Conservation (phyloP, 2,113 vertebrate genomes). For the Prionailurus bengalensis region DNA sequence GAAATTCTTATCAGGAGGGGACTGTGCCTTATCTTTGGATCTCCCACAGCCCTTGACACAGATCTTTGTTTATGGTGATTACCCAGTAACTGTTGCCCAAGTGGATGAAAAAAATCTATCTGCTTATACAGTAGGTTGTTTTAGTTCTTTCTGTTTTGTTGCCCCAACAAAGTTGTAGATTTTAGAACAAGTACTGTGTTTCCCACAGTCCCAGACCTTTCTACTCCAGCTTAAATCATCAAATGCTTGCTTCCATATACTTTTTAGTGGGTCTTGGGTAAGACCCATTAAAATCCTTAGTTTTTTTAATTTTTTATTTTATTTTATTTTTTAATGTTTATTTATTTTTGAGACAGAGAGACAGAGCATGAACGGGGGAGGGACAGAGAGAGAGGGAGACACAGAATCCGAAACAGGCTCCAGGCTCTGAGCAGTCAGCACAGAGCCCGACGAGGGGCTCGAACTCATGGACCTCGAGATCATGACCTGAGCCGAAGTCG, state of each 20-base stretch:
- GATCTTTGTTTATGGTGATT: not conserved
- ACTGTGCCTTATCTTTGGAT: not conserved
- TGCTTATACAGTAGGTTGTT: not conserved
- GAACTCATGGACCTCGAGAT: no score
- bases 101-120: not conserved
- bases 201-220: not conserved
- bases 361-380: no score
- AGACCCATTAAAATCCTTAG: no score
- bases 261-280: not conserved
- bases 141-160: slow-evolving; percentile 11
- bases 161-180: not conserved
- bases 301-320: no score
- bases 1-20: not conserved
- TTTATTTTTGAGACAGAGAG: no score
- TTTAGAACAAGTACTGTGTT: not conserved
- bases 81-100: not conserved
- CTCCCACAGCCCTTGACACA: not conserved
- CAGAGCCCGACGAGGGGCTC: no score
- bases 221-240: not conserved
- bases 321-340: no score
- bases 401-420: no score
- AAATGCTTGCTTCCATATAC: not conserved
- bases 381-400: no score
- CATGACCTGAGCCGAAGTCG: no score
- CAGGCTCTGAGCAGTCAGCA: no score